Evolutionary conservation across 2,113 vertebrate genomes (phyloP).

Genomic region (Gavia stellata): DNA sequence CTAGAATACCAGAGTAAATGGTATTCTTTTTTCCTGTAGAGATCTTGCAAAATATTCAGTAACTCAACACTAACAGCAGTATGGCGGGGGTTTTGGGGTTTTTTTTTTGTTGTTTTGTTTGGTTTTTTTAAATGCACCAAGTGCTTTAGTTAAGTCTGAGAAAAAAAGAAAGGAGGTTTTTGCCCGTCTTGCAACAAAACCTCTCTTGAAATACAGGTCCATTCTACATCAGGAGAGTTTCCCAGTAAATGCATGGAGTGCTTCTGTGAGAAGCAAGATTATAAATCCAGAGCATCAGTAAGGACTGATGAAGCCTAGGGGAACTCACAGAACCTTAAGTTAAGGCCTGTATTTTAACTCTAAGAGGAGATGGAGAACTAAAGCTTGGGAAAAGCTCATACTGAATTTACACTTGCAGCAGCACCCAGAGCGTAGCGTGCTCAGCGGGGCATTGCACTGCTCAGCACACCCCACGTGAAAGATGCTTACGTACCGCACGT

Average conservation of each 20-base stretch:
- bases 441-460: rapidly evolving
- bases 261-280: neutral
- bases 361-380: neutral
- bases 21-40: neutral
- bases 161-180: neutral
- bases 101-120: too few relatives aligned
- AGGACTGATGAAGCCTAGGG: neutral
- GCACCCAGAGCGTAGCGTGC: rapidly evolving
- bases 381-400: neutral
- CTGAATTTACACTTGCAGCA: neutral
- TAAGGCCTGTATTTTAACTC: neutral
- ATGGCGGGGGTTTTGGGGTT: rapidly evolving
- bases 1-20: neutral
- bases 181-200: neutral
- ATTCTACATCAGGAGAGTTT: neutral
- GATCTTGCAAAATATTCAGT: neutral
- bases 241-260: neutral
- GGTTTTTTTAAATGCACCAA: neutral
- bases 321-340: neutral
- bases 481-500: rapidly evolving
- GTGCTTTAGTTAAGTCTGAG: neutral
- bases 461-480: rapidly evolving
- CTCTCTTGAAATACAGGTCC: neutral
- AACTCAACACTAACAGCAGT: neutral
- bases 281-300: neutral